These are phyloP conservation scores for Gymnodraco acuticeps DNA, from an alignment of 2,797 vertebrate species.

Conservation along the genomic window DNA sequence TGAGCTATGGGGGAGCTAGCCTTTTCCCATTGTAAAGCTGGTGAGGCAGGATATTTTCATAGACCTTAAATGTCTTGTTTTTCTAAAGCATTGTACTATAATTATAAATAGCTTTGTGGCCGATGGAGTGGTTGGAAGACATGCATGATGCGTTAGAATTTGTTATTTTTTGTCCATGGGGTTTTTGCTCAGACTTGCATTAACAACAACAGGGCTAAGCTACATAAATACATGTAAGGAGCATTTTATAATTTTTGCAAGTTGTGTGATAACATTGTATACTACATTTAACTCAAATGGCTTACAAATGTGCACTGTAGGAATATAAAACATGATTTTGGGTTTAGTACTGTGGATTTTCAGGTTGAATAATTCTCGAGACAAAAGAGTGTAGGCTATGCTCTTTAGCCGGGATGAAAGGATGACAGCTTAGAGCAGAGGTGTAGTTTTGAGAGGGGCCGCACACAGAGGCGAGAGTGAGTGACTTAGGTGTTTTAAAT, in stretches of 20 bases:
- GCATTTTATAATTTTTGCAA: slow-evolving; percentile 52
- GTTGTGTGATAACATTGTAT: slow-evolving; percentile 49
- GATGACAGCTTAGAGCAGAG: slow-evolving; percentile 33
- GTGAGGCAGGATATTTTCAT: slow-evolving; percentile 80
- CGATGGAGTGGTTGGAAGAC: slow-evolving; percentile 68
- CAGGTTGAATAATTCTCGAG: slow-evolving; percentile 20
- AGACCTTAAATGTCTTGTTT: slow-evolving; percentile 81
- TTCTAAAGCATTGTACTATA: slow-evolving; percentile 83
- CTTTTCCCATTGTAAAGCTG: slow-evolving; percentile 69
- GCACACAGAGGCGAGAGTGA: slow-evolving; percentile 56
- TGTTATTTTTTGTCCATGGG: slow-evolving; percentile 54
- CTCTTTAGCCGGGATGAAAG: slow-evolving; percentile 26
- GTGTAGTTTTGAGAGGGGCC: slow-evolving; percentile 24
- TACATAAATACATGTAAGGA: slow-evolving; percentile 39
- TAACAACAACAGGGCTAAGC: slow-evolving; percentile 60
- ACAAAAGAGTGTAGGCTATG: slow-evolving; percentile 5
- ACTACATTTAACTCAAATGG: slow-evolving; percentile 37
- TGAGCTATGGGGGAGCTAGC: slow-evolving; percentile 49
- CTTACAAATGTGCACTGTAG: slow-evolving; percentile 36
- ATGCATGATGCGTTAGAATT: slow-evolving; percentile 71
- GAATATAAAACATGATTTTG: slow-evolving; percentile 31
- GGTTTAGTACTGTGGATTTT: slow-evolving; percentile 46
- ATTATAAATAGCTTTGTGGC: slow-evolving; percentile 83
- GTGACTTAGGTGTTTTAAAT: slow-evolving; percentile 59
- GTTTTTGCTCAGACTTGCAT: slow-evolving; percentile 71